Evolutionary conservation across 2,797 vertebrate genomes (phyloP).

Genomic region (Sarcoramphus papa): DNA sequence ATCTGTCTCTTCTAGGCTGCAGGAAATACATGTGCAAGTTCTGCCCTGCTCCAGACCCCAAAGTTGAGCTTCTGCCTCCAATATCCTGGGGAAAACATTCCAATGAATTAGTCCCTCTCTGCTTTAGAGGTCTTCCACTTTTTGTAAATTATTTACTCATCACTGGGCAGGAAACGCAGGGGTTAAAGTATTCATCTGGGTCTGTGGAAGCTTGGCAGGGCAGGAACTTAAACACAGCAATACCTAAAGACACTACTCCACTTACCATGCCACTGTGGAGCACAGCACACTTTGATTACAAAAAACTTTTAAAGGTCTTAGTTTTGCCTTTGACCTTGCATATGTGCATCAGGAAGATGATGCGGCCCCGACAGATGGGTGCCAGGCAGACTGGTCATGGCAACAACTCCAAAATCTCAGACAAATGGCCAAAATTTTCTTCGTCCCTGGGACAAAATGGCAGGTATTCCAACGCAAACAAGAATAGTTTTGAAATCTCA

Average conservation of each 20-base stretch:
- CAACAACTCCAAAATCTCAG: not conserved
- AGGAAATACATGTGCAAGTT: not conserved
- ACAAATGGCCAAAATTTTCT: not conserved
- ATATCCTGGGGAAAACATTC: not conserved
- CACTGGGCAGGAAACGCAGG: not conserved
- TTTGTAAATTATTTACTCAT: not conserved
- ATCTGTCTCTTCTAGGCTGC: not conserved
- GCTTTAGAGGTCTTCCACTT: not conserved
- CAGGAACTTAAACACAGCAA: not conserved
- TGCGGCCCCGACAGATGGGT: fast-evolving
- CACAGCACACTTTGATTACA: not conserved
- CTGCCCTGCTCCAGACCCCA: not conserved
- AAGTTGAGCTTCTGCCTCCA: not conserved
- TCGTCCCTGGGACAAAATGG: not conserved
- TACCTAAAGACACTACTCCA: not conserved
- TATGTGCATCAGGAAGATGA: not conserved
- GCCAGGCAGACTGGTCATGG: not conserved
- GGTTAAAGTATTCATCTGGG: not conserved
- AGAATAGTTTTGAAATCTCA: not conserved
- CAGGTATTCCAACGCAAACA: not conserved
- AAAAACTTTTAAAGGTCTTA: not conserved
- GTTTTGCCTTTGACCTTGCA: not conserved
- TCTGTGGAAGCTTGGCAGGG: not conserved
- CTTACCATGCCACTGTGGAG: not conserved
- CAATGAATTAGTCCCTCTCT: not conserved